These are phyloP conservation scores for Cyphomyrmex costatus DNA, from an alignment of 1,140 invertebrate genomes.

Conservation along the genomic window DNA sequence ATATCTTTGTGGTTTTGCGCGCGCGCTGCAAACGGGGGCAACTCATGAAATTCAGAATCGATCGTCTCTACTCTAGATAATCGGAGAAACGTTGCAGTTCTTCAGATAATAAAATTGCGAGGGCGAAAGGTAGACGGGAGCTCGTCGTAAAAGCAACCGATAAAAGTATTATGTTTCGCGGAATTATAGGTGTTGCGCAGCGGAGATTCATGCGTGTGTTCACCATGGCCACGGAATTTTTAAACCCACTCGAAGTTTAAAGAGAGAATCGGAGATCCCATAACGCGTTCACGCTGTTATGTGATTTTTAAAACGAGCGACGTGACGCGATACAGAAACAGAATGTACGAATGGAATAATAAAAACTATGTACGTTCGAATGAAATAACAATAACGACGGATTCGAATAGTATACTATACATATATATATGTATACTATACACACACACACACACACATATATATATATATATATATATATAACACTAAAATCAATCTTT, in stretches of 20 bases:
- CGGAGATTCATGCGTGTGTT: conserved; percentile 48
- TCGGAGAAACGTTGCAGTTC: conserved; percentile 52
- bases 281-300: conserved; percentile 29
- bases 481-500: not conserved
- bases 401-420: not conserved
- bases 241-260: conserved; percentile 44
- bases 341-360: conserved; percentile 17
- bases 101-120: conserved; percentile 63
- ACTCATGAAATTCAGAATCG: conserved; percentile 56
- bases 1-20: conserved; percentile 18
- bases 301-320: conserved; percentile 44
- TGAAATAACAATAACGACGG: conserved; percentile 31
- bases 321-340: not conserved
- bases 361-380: conserved; percentile 30
- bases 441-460: too few species aligned
- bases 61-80: conserved; percentile 49
- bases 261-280: conserved; percentile 36
- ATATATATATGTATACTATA: too few species aligned
- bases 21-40: conserved; percentile 11
- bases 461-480: too few species aligned
- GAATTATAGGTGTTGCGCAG: conserved; percentile 42
- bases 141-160: conserved; percentile 62
- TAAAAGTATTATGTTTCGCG: conserved; percentile 61
- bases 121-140: conserved; percentile 35
- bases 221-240: conserved; percentile 39